Evolutionary conservation across 2,797 vertebrate species (phyloP), one percentile per base, ranked within the genome.

Genomic region (Nyctalus aviator): DNA sequence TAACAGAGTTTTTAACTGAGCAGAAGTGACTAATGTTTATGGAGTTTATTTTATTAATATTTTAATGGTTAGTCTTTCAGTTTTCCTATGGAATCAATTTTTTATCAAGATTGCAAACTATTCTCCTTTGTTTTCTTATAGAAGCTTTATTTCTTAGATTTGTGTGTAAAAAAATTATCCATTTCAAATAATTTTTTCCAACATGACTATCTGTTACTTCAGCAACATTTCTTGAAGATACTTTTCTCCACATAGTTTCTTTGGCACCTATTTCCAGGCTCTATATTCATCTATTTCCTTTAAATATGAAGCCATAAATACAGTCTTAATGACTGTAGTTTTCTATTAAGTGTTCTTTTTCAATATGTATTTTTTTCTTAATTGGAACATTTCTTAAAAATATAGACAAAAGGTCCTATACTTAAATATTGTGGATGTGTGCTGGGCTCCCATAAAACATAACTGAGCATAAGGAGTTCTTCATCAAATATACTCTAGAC

Each of bases 341-440:
- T 90, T 94, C 30, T 62, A n/a, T 20, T n/a, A 82, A 53, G 37
- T 94, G 30, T 88, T 88, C 35, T 69, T 66, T 77, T 46, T 18
- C 21, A 66, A 15, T 41, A 44, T 11, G 10, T 55, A 21, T 35
- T 66, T 66, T 18, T 66, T 66, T 66, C 30, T 66, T 32, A 66
- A 66, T 66, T 66, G n/a, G n/a, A n/a, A 66, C 62, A 66, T 66
- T 66, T 66, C 30, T 66, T 66, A 66, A 66, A 66, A n/a, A 32
- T 18, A 66, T 66, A 64, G 30, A 64, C 30, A n/a, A 64, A 64
- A n/a, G 62, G 14, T n/a, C 30, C 14, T 64, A 3, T n/a, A n/a
- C 13, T 64, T 64, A 64, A 64, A 64, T n/a, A 30, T 64, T 64
- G 62, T 64, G 30, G 14, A 30, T 64, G 14, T 64, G 14, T 64